Evolutionary conservation across 2,113 vertebrate species (phyloP).

Genomic region (Microtus oregoni): DNA sequence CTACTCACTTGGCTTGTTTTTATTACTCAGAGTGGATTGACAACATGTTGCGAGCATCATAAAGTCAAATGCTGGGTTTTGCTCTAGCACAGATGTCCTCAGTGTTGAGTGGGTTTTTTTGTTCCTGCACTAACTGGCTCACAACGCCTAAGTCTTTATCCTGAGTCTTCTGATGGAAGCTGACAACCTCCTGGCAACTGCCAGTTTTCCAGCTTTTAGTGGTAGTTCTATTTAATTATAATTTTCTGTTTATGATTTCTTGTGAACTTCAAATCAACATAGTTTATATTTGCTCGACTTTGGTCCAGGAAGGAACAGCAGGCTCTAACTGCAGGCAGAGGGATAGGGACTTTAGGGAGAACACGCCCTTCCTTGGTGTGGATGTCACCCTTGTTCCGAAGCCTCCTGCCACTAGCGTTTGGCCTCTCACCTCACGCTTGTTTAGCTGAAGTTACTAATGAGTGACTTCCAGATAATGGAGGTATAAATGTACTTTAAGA

Average conservation of each 20-base stretch:
- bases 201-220: background rate
- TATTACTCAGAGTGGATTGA: background rate
- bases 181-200: background rate
- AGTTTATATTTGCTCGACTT: background rate
- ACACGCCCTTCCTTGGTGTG: rapidly evolving
- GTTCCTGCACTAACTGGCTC: background rate
- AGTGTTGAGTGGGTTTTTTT: background rate
- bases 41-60: background rate
- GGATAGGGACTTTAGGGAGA: background rate
- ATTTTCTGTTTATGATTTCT: background rate
- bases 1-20: background rate
- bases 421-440: background rate
- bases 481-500: background rate
- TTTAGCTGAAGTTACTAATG: background rate
- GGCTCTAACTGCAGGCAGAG: background rate
- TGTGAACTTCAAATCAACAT: background rate
- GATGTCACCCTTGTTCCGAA: background rate
- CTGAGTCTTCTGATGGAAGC: background rate
- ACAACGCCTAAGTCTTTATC: background rate
- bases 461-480: background rate
- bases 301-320: background rate
- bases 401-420: background rate
- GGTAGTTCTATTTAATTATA: background rate
- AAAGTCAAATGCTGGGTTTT: background rate
- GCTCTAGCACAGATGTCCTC: background rate